Evolutionary conservation across 2,888 invertebrate genomes (phyloP).

Genomic region (Ctenicera cuprea): DNA sequence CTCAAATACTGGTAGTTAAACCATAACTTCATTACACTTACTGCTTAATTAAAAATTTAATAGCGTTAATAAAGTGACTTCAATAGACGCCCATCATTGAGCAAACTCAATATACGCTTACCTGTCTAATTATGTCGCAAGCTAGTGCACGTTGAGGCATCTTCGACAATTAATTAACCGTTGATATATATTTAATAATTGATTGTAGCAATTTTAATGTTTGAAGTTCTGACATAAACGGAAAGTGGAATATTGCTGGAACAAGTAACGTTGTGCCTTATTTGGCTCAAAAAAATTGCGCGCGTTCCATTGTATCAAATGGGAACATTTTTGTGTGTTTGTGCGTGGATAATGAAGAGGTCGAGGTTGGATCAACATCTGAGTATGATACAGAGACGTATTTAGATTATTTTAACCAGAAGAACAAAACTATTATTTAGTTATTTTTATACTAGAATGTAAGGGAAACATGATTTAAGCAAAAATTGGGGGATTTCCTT

Average conservation of each 20-base stretch:
- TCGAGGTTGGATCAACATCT: too few relatives aligned
- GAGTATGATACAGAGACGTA: too few relatives aligned
- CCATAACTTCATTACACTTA: not conserved
- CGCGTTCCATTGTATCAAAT: too few relatives aligned
- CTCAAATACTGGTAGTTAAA: not conserved
- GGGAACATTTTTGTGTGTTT: too few relatives aligned
- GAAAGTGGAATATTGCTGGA: not conserved
- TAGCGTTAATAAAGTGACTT: not conserved
- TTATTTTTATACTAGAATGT: too few relatives aligned
- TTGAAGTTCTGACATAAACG: not conserved
- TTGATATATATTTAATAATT: conserved; percentile 5
- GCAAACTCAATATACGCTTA: not conserved
- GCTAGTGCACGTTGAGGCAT: not conserved
- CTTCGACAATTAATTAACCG: conserved; percentile 2
- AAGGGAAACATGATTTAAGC: too few relatives aligned
- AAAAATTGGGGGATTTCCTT: too few relatives aligned
- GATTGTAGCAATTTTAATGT: not conserved
- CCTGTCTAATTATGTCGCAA: not conserved
- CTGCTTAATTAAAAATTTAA: conserved; percentile 2
- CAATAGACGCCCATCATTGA: not conserved
- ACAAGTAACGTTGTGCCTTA: too few relatives aligned
- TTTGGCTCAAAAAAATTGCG: too few relatives aligned
- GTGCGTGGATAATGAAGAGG: too few relatives aligned
- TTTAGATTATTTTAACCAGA: too few relatives aligned
- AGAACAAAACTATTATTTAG: too few relatives aligned